Base-by-base conservation (phyloP, 2,113 vertebrate genomes). In the Nipponia nippon region DNA sequence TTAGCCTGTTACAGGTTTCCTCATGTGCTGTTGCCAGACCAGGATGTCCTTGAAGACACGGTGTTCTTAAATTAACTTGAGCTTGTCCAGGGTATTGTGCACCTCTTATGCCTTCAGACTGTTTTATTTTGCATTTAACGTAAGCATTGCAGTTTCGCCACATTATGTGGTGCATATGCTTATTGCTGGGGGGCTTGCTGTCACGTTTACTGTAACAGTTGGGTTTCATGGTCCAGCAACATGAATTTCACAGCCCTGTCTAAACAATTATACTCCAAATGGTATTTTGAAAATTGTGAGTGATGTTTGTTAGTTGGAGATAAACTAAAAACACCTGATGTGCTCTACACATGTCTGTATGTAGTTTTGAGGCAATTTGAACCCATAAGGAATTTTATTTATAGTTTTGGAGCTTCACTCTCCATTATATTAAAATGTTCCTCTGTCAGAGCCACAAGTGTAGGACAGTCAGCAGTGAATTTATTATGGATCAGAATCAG, bases 81-180 rank as follows among this genome's bases (percentile, higher is more conserved):
- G 29, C 20, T 87, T 67, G 20, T 47, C 49, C 25, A 23, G 34
- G 5, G 13, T 58, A 2, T 49, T 16, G 15, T 5, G 20, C 25
- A 6, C 10, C 8, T 73, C 22, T 81, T 46, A n/a, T 1, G 16
- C 15, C 19, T 36, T 25, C 22, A 13, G 1, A 3, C 22, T 55
- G 10, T 19, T 67, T 38, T 71, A 19, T 30, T 85, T 67, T 88
- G 40, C 6, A 1, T 79, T 76, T 50, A 4, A 4, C 15, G 3
- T 16, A 16, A 42, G 9, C 6, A 1, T 40, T 5, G 4, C 11
- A 9, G 8, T 65, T 83, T 61, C 3, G 11, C 58, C 1, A 0
- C 1, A 1, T 9, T n/a, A 3, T 8, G 2, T 70, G 42, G 29
- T 1, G 2, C 3, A 0, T 3, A 0, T 32, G 13, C 10, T 59